A percentile compares a stretch with the other conserved stretches of the same genome.
Conservation (phyloP, 2,113 vertebrate genomes). For the Etia nguti region DNA sequence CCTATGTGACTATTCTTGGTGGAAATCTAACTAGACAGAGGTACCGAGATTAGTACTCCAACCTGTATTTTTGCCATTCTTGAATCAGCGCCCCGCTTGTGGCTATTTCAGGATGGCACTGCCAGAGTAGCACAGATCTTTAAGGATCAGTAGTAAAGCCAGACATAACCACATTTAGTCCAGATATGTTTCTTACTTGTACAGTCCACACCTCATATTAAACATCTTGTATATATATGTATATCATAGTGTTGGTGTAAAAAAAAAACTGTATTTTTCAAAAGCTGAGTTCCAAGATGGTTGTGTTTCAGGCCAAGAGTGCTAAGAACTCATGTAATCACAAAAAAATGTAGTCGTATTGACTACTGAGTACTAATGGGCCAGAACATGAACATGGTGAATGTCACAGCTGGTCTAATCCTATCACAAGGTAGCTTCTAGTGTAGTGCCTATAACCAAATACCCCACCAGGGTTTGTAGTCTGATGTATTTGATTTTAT, state of each 20-base stretch:
- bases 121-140: neutral
- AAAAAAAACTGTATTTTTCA: neutral
- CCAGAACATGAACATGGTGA: neutral
- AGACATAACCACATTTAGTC: neutral
- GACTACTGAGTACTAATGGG: neutral
- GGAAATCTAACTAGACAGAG: neutral
- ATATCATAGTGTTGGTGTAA: neutral
- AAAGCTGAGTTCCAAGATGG: neutral
- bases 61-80: neutral
- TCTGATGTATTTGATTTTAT: neutral
- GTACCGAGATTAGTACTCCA: neutral
- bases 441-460: neutral
- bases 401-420: neutral
- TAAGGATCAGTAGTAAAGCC: neutral
- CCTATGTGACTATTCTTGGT: neutral
- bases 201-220: neutral
- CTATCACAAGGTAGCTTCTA: neutral
- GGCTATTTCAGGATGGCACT: neutral
- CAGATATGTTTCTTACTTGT: neutral
- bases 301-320: neutral
- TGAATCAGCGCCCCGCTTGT: neutral
- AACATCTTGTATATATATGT: neutral
- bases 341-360: neutral
- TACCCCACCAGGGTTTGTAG: neutral
- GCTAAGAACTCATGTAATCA: neutral